Conservation (phyloP, 1,140 invertebrate species). For the Ephestia elutella region DNA sequence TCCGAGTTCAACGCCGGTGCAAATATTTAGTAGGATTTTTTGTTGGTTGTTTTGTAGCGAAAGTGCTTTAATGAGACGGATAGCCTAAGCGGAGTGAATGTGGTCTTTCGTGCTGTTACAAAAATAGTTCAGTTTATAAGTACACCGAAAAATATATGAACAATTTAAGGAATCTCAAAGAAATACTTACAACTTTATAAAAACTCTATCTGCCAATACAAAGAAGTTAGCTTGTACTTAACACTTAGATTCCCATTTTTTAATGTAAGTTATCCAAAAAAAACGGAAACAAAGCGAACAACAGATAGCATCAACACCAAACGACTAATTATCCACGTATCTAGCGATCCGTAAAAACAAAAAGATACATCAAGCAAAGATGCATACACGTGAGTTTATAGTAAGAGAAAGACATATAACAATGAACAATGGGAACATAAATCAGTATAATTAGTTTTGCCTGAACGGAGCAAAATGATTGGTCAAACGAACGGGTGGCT, state of each 20-base stretch:
- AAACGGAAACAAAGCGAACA: not conserved
- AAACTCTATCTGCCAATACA: no score
- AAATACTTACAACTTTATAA: no score
- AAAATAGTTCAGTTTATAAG: no score
- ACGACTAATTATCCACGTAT: slow-evolving; percentile 8
- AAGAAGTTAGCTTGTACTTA: no score
- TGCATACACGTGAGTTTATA: slow-evolving; percentile 51
- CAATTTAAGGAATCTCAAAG: no score
- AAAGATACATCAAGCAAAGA: slow-evolving; percentile 48
- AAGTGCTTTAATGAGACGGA: not conserved
- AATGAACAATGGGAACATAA: slow-evolving; percentile 75
- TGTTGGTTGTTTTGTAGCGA: not conserved
- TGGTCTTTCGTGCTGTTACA: no score
- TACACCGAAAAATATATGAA: no score
- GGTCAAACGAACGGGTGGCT: slow-evolving; percentile 63
- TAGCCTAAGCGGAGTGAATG: no score
- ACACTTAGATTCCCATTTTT: no score
- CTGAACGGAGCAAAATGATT: slow-evolving; percentile 70
- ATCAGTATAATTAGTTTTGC: slow-evolving; percentile 76
- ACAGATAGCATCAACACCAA: not conserved
- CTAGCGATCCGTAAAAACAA: slow-evolving; percentile 36
- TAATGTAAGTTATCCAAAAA: not conserved
- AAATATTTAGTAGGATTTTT: not conserved
- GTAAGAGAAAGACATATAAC: slow-evolving; percentile 64
- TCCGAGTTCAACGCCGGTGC: not conserved